Percentiles rank a stretch among this genome's conserved stretches.
phyloP scores from a whole-genome alignment of 23 tunicate genomes.

The Styela plicata region DNA sequence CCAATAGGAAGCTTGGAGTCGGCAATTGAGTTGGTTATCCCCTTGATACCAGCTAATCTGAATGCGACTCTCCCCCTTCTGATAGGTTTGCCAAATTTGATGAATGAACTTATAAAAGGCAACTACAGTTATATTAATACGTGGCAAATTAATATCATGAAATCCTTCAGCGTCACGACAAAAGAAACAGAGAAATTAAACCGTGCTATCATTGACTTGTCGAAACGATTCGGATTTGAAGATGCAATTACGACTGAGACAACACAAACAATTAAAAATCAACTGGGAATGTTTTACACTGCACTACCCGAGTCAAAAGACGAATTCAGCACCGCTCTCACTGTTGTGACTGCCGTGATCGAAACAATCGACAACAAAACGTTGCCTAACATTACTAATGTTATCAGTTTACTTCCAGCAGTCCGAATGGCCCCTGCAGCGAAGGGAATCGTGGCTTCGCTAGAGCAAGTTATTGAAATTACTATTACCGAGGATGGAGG shows the following conservation, averaged over 20 bases:
- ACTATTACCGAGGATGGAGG: no score
- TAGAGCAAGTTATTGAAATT: background rate
- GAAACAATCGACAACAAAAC: background rate
- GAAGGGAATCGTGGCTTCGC: background rate
- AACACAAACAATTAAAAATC: background rate
- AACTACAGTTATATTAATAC: slow-evolving; percentile 13
- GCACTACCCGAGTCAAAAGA: background rate
- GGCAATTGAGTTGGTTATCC: background rate
- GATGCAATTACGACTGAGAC: background rate
- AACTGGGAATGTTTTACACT: background rate
- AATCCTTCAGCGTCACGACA: background rate
- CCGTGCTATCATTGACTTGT: background rate
- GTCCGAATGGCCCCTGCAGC: background rate
- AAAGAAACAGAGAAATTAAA: background rate
- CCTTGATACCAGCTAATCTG: background rate
- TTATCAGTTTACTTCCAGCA: background rate
- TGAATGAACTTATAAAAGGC: slow-evolving; percentile 3
- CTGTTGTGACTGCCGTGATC: background rate
- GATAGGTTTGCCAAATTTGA: background rate
- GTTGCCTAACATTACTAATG: background rate
- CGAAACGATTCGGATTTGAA: background rate
- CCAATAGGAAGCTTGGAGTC: background rate
- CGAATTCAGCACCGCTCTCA: background rate
- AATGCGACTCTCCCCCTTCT: background rate
- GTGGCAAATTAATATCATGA: slow-evolving; percentile 6